Percentiles rank a stretch among this genome's conserved stretches.
phyloP scores from a whole-genome alignment of 2,797 vertebrate genomes.

The Yasuhikotakia modesta region DNA sequence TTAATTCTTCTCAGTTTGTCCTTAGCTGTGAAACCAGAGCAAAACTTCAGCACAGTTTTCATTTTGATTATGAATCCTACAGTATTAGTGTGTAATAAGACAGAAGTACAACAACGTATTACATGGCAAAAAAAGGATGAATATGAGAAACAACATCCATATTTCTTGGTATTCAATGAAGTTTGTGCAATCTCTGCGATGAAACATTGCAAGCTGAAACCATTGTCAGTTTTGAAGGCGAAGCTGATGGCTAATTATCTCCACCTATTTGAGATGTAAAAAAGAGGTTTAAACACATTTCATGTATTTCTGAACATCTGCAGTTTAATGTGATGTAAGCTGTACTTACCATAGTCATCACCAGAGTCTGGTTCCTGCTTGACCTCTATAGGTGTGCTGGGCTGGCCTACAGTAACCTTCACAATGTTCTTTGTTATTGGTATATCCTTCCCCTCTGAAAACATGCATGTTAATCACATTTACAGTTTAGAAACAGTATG shows the following conservation, averaged over 20 bases:
- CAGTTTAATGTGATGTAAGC: neutral
- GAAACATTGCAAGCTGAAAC: neutral
- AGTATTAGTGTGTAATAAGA: neutral
- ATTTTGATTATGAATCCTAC: neutral
- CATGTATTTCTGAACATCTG: neutral
- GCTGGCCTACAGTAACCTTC: conserved; percentile 26
- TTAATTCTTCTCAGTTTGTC: neutral
- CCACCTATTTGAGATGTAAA: conserved; percentile 1
- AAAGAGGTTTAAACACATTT: neutral
- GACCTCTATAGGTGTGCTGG: conserved; percentile 6
- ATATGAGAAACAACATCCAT: neutral
- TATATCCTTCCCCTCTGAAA: conserved; percentile 29
- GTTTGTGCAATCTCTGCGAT: neutral
- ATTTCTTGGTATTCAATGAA: neutral
- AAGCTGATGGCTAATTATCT: conserved; percentile 9
- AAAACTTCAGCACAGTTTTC: neutral
- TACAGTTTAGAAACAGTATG: neutral
- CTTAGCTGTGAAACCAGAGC: neutral
- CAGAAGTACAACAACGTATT: neutral
- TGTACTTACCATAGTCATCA: conserved; percentile 30
- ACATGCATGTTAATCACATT: neutral
- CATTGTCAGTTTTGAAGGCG: conserved; percentile 2
- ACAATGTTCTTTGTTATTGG: conserved; percentile 5
- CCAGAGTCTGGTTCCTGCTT: conserved; percentile 32
- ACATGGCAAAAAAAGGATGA: neutral